Conservation (phyloP, 2,113 vertebrate genomes). For the Chamaetylas fuelleborni region DNA sequence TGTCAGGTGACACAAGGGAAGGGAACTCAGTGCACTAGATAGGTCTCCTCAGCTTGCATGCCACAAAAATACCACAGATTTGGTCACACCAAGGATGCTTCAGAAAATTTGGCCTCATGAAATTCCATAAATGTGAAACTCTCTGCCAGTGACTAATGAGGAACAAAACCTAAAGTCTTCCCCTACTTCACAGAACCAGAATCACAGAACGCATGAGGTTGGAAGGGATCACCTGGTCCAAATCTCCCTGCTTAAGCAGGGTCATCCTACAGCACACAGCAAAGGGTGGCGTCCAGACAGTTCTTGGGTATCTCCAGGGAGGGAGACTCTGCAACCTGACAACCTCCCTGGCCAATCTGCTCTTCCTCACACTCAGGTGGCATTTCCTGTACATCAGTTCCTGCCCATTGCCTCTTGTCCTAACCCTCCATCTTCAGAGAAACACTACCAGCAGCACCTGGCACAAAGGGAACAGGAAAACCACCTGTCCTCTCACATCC, state of each 20-base stretch:
- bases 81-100: neutral
- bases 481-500: fast-evolving
- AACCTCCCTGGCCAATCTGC: too few relatives aligned
- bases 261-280: neutral
- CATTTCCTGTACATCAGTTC: neutral
- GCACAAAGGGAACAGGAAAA: neutral
- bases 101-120: neutral
- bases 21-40: neutral
- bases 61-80: neutral
- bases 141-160: neutral
- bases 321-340: neutral
- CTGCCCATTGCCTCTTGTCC: neutral
- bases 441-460: neutral
- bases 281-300: neutral
- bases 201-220: neutral
- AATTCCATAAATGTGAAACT: neutral
- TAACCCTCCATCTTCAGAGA: neutral
- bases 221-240: neutral
- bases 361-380: neutral
- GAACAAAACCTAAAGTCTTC: neutral
- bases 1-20: fast-evolving
- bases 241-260: neutral
- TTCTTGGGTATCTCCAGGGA: neutral
- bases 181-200: neutral
- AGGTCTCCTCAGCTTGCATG: neutral